Evolutionary conservation across 2,797 vertebrate genomes (phyloP).

Genomic region (Astyanax mexicanus): DNA sequence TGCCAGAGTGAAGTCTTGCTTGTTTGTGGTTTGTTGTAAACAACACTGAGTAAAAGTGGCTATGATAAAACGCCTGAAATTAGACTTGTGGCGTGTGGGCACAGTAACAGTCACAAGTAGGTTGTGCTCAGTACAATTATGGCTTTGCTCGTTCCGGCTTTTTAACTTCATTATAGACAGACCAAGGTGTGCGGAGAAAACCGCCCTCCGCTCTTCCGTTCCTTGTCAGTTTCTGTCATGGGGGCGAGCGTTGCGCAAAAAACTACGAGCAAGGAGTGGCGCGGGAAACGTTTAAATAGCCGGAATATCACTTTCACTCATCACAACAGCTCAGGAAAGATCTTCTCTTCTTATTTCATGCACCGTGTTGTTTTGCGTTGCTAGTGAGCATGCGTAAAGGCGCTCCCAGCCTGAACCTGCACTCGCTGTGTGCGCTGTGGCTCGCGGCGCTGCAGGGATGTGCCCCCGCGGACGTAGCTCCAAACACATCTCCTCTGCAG

Average conservation of each 20-base stretch:
- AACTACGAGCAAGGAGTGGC: conserved; percentile 81
- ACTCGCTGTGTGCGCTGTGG: conserved; percentile 70
- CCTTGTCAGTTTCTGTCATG: conserved; percentile 68
- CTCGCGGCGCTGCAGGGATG: conserved; percentile 74
- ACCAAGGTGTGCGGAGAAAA: conserved; percentile 45
- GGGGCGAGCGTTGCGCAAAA: conserved; percentile 76
- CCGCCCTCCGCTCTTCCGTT: conserved; percentile 74
- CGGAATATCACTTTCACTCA: conserved; percentile 67
- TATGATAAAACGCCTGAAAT: no score
- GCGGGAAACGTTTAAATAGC: conserved; percentile 80
- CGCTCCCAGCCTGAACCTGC: conserved; percentile 31
- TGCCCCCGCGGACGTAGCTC: conserved; percentile 68
- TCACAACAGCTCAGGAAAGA: conserved; percentile 67
- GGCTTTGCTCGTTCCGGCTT: conserved; percentile 46
- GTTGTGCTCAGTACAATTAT: conserved; percentile 30
- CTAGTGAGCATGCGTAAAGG: conserved; percentile 32
- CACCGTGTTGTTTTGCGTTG: background rate
- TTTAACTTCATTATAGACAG: conserved; percentile 70
- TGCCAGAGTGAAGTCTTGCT: background rate
- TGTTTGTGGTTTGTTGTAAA: background rate
- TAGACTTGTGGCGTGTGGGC: conserved; percentile 1
- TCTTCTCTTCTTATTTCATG: background rate
- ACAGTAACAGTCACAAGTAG: conserved; percentile 20
- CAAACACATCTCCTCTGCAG: conserved; percentile 87
- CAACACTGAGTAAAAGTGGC: background rate